Conservation (phyloP, 1,140 invertebrate genomes). For the Drosophila orosa region DNA sequence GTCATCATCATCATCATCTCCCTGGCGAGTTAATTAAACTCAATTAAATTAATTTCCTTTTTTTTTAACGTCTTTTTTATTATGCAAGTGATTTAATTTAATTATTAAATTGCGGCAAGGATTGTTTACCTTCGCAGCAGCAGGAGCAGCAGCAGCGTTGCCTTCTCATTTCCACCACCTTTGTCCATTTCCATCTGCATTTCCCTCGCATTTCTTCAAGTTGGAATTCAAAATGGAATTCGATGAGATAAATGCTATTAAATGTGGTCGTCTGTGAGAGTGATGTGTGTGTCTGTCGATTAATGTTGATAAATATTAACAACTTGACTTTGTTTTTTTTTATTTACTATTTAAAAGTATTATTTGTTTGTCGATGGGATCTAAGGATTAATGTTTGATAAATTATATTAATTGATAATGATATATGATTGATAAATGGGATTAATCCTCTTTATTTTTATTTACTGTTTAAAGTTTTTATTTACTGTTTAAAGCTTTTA, state of each 20-base stretch:
- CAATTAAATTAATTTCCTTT: conserved; percentile 79
- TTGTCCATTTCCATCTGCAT: conserved; percentile 10
- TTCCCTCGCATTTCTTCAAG: not conserved
- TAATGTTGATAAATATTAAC: not conserved
- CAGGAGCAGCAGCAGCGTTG: not conserved
- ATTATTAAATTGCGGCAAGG: conserved; percentile 80
- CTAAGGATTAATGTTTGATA: not conserved
- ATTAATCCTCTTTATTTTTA: not conserved
- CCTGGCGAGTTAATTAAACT: conserved; percentile 83
- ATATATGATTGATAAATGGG: too few species aligned
- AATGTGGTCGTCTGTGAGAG: not conserved
- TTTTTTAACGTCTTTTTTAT: conserved; percentile 78
- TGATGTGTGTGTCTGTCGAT: not conserved
- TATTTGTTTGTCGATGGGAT: not conserved
- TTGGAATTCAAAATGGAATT: not conserved
- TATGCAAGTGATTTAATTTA: conserved; percentile 83
- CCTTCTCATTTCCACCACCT: conserved; percentile 1
- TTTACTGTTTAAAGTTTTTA: not conserved
- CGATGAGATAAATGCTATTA: conserved; percentile 1
- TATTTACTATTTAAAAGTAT: not conserved
- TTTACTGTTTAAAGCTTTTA: not conserved
- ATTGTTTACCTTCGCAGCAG: conserved; percentile 56
- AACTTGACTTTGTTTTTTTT: not conserved
- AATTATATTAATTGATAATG: not conserved
- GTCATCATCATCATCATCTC: conserved; percentile 76